phyloP scores from a whole-genome alignment of 2,888 invertebrate genomes.

The Heliconius cydno region DNA sequence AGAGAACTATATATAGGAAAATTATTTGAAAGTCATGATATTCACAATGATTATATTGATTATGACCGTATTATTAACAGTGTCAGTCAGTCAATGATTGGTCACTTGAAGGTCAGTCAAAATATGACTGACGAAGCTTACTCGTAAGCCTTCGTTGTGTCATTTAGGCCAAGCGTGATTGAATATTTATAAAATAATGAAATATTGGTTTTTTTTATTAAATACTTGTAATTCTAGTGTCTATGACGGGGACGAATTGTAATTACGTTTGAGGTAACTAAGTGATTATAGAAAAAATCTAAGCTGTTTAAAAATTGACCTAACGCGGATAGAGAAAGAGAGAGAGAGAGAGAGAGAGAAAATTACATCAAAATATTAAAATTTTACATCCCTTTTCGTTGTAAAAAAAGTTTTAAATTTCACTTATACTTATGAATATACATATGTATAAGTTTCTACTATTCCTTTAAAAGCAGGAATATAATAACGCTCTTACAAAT shows the following conservation, averaged over 20 bases:
- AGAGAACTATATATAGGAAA: not conserved
- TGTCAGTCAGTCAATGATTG: slow-evolving; percentile 11
- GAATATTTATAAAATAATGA: not conserved
- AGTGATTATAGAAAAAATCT: slow-evolving; percentile 27
- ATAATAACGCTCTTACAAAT: not conserved
- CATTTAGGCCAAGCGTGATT: slow-evolving; percentile 18
- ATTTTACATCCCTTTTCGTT: not conserved
- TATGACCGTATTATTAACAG: slow-evolving; percentile 13
- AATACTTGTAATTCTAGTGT: slow-evolving; percentile 22
- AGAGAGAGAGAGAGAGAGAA: not conserved
- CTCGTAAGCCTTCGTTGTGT: slow-evolving; percentile 11
- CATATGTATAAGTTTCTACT: not conserved
- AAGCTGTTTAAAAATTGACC: slow-evolving; percentile 25
- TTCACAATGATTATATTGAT: slow-evolving; percentile 21
- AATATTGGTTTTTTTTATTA: slow-evolving; percentile 18
- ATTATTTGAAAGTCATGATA: slow-evolving; percentile 14
- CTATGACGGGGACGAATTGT: slow-evolving; percentile 41
- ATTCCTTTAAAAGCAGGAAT: slow-evolving; percentile 3
- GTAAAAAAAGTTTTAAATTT: slow-evolving; percentile 6
- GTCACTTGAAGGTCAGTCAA: not conserved
- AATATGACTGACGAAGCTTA: not conserved
- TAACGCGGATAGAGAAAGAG: not conserved
- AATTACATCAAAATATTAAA: not conserved
- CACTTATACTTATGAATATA: not conserved
- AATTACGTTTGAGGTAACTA: slow-evolving; percentile 45